Base-by-base conservation (phyloP, 1,140 invertebrate genomes). In the Dufourea novaeangliae region DNA sequence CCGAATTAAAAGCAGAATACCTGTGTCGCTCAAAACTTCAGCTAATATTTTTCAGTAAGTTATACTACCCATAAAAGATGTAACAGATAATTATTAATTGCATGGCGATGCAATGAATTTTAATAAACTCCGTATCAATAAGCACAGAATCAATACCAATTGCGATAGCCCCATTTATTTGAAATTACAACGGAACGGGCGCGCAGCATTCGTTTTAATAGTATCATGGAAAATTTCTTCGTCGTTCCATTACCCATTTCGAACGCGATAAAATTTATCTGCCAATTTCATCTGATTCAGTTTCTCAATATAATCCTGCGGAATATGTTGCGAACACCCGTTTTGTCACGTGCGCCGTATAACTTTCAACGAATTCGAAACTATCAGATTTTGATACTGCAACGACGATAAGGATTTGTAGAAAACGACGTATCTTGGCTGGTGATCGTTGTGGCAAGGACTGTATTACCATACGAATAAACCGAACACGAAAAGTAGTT, bases 301-400 rank as follows among this genome's bases (percentile, higher is more conserved):
- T n/a, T n/a, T 5, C 0, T 0, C 11, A 29, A 34, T 27, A 29
- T 61, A 61, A 70, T 61, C 41, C 46, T 22, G 8, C 50, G 2
- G 20, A 56, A 17, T 22, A 14, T n/a, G 17, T n/a, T 14, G 20
- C 67, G 32, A 56, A 39, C 37, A 54, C 54, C n/a, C 50, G n/a
- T 34, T 56, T 34, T 32, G 50, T 68, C 32, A 56, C 52, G 39
- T 34, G 69, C n/a, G n/a, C 27, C 0, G 7, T 5, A 0, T 0
- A 12, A 3, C 2, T 27, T 56, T 29, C 44, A 2, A 11, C 44
- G n/a, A 34, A 10, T 41, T 50, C 46, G 5, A 6, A 1, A n/a
- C 29, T 71, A 61, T 71, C 56, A 7, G 39, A 71, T 61, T 25
- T 61, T 25, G 69, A 61, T 70, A 32, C 37, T 25, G 25, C 69